Evolutionary conservation across 2,113 vertebrate species (phyloP).

Genomic region (Chamaetylas fuelleborni): DNA sequence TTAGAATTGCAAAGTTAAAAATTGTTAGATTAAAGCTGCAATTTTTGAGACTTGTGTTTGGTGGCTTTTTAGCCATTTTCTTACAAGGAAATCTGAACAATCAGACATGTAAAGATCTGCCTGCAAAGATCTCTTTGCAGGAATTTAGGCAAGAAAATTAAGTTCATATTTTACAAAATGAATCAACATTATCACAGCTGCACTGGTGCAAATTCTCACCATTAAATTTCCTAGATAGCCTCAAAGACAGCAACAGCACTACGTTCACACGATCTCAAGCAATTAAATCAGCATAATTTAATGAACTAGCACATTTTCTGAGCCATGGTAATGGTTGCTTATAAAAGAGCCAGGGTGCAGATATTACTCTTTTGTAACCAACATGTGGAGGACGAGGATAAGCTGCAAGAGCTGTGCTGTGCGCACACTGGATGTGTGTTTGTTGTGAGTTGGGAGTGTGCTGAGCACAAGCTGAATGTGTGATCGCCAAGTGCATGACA

Average conservation of each 20-base stretch:
- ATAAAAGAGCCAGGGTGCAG: neutral
- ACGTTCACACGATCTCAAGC: neutral
- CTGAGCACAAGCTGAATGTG: neutral
- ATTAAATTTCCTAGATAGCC: neutral
- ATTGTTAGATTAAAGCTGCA: neutral
- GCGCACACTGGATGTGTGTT: too few species aligned
- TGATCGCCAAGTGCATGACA: rapidly evolving
- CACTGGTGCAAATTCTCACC: neutral
- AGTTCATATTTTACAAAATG: neutral
- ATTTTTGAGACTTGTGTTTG: neutral
- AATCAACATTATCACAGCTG: neutral
- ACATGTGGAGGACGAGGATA: rapidly evolving
- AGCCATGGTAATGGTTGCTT: neutral
- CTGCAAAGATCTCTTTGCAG: neutral
- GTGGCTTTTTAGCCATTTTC: neutral
- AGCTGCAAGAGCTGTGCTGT: rapidly evolving
- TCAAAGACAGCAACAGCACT: neutral
- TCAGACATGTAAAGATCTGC: neutral
- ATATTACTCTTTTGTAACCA: rapidly evolving
- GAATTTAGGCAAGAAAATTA: neutral
- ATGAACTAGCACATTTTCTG: neutral
- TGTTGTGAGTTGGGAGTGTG: neutral
- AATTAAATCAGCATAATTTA: neutral
- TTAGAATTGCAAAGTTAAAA: neutral
- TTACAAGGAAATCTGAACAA: neutral